Percentiles rank a stretch among this genome's conserved stretches.
phyloP scores from a whole-genome alignment of 2,888 invertebrate genomes.

The Ceramica pisi region DNA sequence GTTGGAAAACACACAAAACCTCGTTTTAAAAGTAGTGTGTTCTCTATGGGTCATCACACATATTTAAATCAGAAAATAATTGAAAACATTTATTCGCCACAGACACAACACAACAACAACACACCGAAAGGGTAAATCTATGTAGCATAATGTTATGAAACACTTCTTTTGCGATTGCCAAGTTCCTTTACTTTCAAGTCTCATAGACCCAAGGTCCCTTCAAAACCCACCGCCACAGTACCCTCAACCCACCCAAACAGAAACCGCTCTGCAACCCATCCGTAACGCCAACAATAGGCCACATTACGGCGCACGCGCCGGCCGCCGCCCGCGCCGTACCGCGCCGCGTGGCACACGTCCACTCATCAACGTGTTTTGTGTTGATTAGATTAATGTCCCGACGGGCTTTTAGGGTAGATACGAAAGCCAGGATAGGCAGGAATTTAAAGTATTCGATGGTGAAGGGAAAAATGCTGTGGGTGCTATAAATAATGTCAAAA shows the following conservation, averaged over 20 bases:
- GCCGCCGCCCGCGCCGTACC: constrained; percentile 70
- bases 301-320: constrained; percentile 72
- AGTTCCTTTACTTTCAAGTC: not conserved
- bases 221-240: not conserved
- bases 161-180: not conserved
- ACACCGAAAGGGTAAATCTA: too few species aligned
- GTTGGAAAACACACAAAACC: too few species aligned
- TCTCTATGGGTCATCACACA: too few species aligned
- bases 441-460: constrained; percentile 45
- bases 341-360: constrained; percentile 78
- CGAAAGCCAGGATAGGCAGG: constrained; percentile 31
- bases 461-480: not conserved
- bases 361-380: constrained; percentile 81
- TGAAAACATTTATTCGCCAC: too few species aligned
- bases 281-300: constrained; percentile 66
- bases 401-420: constrained; percentile 56
- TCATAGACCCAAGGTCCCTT: not conserved
- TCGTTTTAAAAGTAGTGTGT: too few species aligned
- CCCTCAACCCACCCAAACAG: constrained; percentile 12
- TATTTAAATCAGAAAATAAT: too few species aligned
- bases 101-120: too few species aligned
- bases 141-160: too few species aligned
- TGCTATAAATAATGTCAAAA: constrained; percentile 5
- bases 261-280: constrained; percentile 46
- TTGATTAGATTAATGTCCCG: constrained; percentile 81